These are phyloP conservation scores for Myanophis thanlyinensis DNA, from an alignment of 2,113 vertebrate genomes.

Conservation along the genomic window DNA sequence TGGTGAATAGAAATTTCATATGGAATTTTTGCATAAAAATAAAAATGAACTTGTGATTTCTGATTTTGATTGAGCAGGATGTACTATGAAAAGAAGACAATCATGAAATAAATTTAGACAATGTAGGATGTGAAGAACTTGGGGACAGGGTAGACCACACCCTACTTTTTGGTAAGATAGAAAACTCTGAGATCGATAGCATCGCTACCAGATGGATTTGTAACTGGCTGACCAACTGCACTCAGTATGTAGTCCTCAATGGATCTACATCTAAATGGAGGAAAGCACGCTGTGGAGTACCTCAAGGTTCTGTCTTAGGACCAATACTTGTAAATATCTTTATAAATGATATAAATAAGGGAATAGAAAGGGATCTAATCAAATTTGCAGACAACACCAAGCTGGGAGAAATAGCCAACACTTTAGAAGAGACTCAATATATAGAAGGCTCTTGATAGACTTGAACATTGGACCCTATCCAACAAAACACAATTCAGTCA, in stretches of 20 bases:
- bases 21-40: not conserved
- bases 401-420: too few relatives aligned
- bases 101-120: not conserved
- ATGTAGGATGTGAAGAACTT: not conserved
- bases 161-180: not conserved
- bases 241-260: not conserved
- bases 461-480: too few relatives aligned
- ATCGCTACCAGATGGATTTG: not conserved
- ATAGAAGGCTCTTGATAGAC: too few relatives aligned
- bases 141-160: not conserved
- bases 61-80: not conserved
- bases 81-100: not conserved
- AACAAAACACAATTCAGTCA: too few relatives aligned
- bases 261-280: not conserved
- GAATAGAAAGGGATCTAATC: too few relatives aligned
- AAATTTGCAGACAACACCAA: too few relatives aligned
- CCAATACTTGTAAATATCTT: too few relatives aligned
- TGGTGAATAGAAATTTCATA: not conserved
- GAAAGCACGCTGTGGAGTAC: not conserved
- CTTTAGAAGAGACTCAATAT: too few relatives aligned
- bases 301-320: too few relatives aligned
- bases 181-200: not conserved
- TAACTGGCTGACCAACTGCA: not conserved
- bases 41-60: not conserved
- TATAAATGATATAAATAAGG: too few relatives aligned